Base-by-base conservation (phyloP, 2,888 invertebrate species). In the Drosophila melanocephala region DNA sequence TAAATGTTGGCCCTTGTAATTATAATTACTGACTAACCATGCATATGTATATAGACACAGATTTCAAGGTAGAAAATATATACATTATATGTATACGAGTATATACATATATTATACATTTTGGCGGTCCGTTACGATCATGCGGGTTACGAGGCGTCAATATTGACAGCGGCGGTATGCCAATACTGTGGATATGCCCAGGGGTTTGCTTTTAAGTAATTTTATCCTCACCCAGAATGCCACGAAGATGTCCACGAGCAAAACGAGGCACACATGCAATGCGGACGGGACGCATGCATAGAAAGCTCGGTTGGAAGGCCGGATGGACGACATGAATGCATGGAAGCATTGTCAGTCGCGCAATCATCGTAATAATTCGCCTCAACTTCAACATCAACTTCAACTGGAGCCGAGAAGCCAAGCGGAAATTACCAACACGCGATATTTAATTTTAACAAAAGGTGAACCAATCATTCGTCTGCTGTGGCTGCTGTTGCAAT, bases 381-480 rank as follows among this genome's bases (percentile, higher is more conserved):
- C 67, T 85, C 88, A 84, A 81, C 81, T 81, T 81, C 84, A 86
- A 74, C 47, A 47, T 47, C 47, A 47, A 47, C 47, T 47, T 47
- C 47, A 47, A 16, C 47, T 47, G 47, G 47, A 47, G 47, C 81
- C 82, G 86, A 88, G 90, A 89, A 88, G 82, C 80, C 90, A 85
- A 88, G 92, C 92, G 91, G 92, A 91, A 91, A 91, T 91, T 91
- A 91, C 87, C 88, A 90, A 91, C 91, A 91, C 91, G 91, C 91
- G 91, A 91, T 91, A 91, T 91, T 91, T 91, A 90, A 91, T 91
- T 91, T 88, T 88, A 87, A 85, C 91, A 90, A 89, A 85, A 87
- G 85, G 89, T 75, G 81, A 79, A 70, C 84, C 87, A 87, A 87
- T 89, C 89, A 85, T 87, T 89, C 87, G 85, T 74, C 78, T 87